Base-by-base conservation (phyloP, 2,113 vertebrate species). In the Mobula birostris region DNA sequence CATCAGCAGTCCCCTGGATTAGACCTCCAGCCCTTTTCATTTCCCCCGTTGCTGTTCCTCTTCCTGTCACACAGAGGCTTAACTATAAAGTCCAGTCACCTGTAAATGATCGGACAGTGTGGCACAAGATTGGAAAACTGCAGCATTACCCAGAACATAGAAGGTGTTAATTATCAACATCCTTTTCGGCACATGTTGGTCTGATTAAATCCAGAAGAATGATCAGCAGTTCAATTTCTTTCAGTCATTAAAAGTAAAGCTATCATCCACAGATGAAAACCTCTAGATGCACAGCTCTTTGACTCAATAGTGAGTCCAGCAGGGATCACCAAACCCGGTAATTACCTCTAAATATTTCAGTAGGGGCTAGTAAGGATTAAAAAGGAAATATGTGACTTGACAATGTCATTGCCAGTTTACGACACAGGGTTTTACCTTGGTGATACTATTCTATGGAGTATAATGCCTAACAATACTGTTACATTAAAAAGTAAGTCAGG, bases 11-110 rank as follows among this genome's bases (percentile, higher is more conserved):
- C 91, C 21, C 91, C 24, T 27, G 68, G 70, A 93, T 93, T 93
- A 93, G 91, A 93, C 70, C 70, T 56, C 91, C 68, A 93, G 91
- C 27, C 91, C 91, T 93, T 93, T 93, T 93, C 91, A 93, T 93
- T 93, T 76, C 91, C 91, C 91, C 19, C 14, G 32, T 74, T 15
- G 7, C 70, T 48, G 68, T 76, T 93, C 48, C 91, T 11, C 40
- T 74, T 56, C 36, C 40, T 93, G 91, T 29, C 91, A 27, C 70
- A 56, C 1, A 17, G 24, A 15, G 68, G 68, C 74, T 74, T 93
- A 72, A 32, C 36, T 93, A 48, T 56, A 74, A 74, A 11, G 91
- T 93, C 91, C 70, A 93, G 91, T 93, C 91, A 93, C 70, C 66
- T 93, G 68, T 76, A 56, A 93, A 93, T 72, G 91, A 93, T 93